Percentiles rank a stretch among this genome's conserved stretches.
Evolutionary conservation across 2,888 invertebrate species (phyloP).

Genomic region (Chrysomela aeneicollis): DNA sequence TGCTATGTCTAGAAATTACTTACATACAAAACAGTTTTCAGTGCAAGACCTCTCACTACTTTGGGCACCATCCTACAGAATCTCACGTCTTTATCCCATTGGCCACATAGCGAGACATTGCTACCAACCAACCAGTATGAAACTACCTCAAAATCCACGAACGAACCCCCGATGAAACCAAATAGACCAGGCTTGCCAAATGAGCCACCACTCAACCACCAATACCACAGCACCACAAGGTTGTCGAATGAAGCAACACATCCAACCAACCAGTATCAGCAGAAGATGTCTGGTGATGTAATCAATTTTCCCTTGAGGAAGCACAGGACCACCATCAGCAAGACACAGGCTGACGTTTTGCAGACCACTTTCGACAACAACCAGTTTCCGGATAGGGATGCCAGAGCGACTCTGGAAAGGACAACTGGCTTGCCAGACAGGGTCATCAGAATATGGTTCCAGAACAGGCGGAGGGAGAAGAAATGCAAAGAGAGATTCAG

Average conservation of each 20-base stretch:
- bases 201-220: no score
- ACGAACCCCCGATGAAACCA: not conserved
- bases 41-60: slow-evolving; percentile 1
- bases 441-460: slow-evolving; percentile 27
- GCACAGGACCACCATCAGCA: slow-evolving; percentile 19
- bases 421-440: slow-evolving; percentile 17
- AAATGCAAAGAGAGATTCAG: slow-evolving; percentile 13
- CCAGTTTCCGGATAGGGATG: slow-evolving; percentile 14
- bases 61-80: not conserved
- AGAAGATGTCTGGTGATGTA: not conserved
- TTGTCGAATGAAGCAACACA: not conserved
- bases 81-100: not conserved
- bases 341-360: slow-evolving; percentile 14
- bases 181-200: no score
- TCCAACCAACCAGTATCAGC: not conserved
- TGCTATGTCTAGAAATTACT: not conserved
- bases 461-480: slow-evolving; percentile 23
- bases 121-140: not conserved
- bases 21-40: not conserved
- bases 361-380: slow-evolving; percentile 18
- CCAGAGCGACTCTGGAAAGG: slow-evolving; percentile 7
- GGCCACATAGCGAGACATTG: not conserved
- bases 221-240: no score
- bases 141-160: not conserved
- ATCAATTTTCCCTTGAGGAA: not conserved